Conservation (phyloP, 1,140 invertebrate genomes). For the Anastatus disparis region DNA sequence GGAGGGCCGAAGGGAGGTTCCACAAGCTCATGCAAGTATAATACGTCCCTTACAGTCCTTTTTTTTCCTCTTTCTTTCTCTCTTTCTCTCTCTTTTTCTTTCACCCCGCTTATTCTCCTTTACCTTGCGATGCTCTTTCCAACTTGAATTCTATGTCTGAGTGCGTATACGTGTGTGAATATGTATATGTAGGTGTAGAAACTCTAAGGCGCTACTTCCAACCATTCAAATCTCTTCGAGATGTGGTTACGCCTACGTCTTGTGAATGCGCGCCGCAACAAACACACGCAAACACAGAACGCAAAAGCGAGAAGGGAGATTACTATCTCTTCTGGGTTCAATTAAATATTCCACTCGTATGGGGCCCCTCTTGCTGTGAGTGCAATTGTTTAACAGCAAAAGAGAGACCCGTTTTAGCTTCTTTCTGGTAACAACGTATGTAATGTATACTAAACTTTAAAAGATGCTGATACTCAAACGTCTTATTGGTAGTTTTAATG, state of each 20-base stretch:
- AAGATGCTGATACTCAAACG: too few relatives aligned
- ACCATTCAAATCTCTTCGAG: slow-evolving; percentile 39
- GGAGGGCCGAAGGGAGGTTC: slow-evolving; percentile 46
- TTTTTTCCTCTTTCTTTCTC: slow-evolving; percentile 41
- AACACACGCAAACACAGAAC: too few relatives aligned
- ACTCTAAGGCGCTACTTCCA: slow-evolving; percentile 20
- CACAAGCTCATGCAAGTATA: slow-evolving; percentile 61
- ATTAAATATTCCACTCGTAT: slow-evolving; percentile 25
- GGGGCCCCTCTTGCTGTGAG: too few relatives aligned
- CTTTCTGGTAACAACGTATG: too few relatives aligned
- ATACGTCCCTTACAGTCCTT: slow-evolving; percentile 47
- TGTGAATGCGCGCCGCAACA: not conserved
- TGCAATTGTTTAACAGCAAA: too few relatives aligned
- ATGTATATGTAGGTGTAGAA: too few relatives aligned
- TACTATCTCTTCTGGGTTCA: slow-evolving; percentile 1
- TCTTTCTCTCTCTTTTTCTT: slow-evolving; percentile 32
- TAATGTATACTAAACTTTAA: too few relatives aligned
- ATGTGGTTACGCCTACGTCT: slow-evolving; percentile 35
- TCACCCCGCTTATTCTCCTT: slow-evolving; percentile 29
- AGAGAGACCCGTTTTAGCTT: too few relatives aligned
- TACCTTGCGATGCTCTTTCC: slow-evolving; percentile 3
- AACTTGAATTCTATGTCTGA: not conserved
- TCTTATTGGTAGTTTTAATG: too few relatives aligned
- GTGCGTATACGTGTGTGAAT: not conserved
- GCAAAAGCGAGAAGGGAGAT: slow-evolving; percentile 2